Evolutionary conservation across 2,797 vertebrate species (phyloP), one percentile per base, ranked within the genome.

Genomic region (Bufotes viridis): DNA sequence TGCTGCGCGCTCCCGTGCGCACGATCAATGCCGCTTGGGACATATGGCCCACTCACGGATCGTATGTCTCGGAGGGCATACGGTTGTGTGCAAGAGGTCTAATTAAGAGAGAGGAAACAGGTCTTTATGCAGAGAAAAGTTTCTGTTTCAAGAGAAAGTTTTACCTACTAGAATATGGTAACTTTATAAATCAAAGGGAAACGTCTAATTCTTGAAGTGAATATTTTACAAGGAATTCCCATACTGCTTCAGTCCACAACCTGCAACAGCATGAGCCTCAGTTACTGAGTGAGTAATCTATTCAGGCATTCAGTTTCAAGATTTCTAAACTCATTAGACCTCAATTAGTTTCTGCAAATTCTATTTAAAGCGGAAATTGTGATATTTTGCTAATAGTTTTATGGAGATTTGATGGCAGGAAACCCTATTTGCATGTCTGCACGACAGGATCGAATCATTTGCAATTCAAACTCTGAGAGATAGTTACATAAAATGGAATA

Each of bases 381-480:
- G 81, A 89, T 69, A 86, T 82, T 78, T 65, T 72, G 9, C 63
- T 63, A 84, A 82, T 78, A 78, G 72, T 60, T 87, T 87, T 78
- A 84, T 78, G 74, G 72, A 88, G 58, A 88, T 69, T 65, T 42
- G 75, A 88, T 51, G 75, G 74, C 69, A 84, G 75, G 82, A 72
- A 88, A 75, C 51, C 51, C 81, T 86, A 89, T 89, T 89, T 89
- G 80, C 84, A 86, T 88, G 84, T 86, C 69, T 88, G 67, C 75
- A 72, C 78, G 42, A 88, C 82, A 81, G 69, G 79, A 82, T 87
- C 86, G 57, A 53, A 53, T 78, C 74, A 86, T 86, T 89, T 86
- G 84, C 88, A 89, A 86, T 89, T 84, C 55, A 82, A 86, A 82
- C 65, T n/a, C 49, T 76, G 14, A 70, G 9, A 81, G 65, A 81